Evolutionary conservation across 2,888 invertebrate species (phyloP), one percentile per base, ranked within the genome.

Genomic region (Synanthedon tipuliformis): DNA sequence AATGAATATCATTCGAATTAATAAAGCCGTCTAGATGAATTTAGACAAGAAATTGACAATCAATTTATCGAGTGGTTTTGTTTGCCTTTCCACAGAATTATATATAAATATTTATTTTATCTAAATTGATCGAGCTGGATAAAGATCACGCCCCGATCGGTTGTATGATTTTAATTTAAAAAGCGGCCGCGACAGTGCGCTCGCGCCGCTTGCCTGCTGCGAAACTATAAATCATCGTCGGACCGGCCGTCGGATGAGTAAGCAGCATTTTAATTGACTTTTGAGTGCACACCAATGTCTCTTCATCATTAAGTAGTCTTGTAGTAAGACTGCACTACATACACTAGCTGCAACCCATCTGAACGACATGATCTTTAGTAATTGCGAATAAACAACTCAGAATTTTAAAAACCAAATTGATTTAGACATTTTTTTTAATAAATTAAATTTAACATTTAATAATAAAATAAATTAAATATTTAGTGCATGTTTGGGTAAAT

Each of bases 41-140:
- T 34, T 34, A 7, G 34, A 75, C 45, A 72, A 70, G 67, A 71
- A 69, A 64, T 72, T 71, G 73, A 78, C 72, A 86, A 87, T 87
- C 85, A 85, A 86, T 86, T 86, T 82, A 80, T 78, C 66, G 73
- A 73, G 76, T 74, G 75, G 81, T 81, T 84, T 84, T 84, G 85
- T 85, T 83, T 79, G 76, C 77, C 74, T 78, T 80, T 84, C 82
- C 74, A 76, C 77, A 75, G 76, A 73, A 75, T 75, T 78, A 78
- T 81, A 81, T 85, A 87, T 86, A 87, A 86, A 87, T 87, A 87
- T 87, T 87, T 87, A 84, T 85, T 87, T 86, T 87, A 87, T 87
- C 86, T 87, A 86, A 86, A 87, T 86, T 81, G 87, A 87, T 87
- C 87, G 79, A 81, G 69, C 59, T 68, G 81, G 85, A 86, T 87